Conservation (phyloP, 1,140 invertebrate genomes). For the Hirudo medicinalis region DNA sequence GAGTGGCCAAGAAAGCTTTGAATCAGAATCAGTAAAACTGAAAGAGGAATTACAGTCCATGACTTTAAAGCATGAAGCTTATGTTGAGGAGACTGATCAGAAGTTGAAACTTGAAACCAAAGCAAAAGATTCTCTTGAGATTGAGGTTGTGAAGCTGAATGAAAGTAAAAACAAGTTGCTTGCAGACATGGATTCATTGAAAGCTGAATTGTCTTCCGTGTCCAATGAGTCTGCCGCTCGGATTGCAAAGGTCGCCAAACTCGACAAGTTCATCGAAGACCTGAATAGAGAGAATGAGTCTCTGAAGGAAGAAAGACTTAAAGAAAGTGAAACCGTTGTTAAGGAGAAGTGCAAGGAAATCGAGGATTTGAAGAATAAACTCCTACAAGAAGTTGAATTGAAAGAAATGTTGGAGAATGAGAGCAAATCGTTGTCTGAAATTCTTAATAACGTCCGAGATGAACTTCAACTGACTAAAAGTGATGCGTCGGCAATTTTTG, state of each 20-base stretch:
- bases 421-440: neutral
- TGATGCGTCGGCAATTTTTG: neutral
- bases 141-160: no score
- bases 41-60: neutral
- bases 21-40: neutral
- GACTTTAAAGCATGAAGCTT: neutral
- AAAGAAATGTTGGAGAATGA: neutral
- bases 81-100: neutral
- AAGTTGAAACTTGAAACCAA: neutral
- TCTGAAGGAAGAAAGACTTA: neutral
- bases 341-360: conserved; percentile 1
- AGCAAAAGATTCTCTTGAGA: neutral
- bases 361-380: neutral
- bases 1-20: neutral
- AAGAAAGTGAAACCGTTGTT: neutral
- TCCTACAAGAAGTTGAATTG: neutral
- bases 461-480: neutral
- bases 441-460: neutral
- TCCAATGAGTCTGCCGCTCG: neutral
- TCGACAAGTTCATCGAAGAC: neutral
- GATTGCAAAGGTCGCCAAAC: neutral
- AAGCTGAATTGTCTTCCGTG: no score
- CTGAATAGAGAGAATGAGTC: neutral
- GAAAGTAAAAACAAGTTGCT: no score
- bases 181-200: no score